Percentiles rank a stretch among this genome's conserved stretches.
phyloP scores from a whole-genome alignment of 2,113 vertebrate genomes.

The Lichenostomus cassidix region DNA sequence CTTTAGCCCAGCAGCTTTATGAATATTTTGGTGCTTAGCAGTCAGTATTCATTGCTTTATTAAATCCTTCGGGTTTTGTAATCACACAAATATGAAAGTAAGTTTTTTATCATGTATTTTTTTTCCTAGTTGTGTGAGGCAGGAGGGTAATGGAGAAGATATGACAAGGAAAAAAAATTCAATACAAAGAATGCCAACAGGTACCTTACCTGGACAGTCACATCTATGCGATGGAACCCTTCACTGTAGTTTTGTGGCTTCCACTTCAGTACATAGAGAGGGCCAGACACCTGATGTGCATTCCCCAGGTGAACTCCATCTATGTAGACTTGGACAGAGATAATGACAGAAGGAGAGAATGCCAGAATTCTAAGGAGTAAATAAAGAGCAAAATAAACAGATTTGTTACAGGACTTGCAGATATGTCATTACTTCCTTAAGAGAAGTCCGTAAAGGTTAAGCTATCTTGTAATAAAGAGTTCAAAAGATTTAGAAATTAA shows the following conservation, averaged over 20 bases:
- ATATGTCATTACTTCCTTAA: background rate
- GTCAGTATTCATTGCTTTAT: background rate
- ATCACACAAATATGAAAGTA: background rate
- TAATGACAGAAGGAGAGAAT: conserved; percentile 87
- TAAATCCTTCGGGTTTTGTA: background rate
- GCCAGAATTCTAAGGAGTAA: conserved; percentile 83
- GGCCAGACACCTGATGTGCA: conserved; percentile 81
- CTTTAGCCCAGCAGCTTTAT: background rate
- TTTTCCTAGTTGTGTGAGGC: background rate
- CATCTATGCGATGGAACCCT: conserved; percentile 85
- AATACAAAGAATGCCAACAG: background rate
- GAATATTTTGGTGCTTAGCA: background rate
- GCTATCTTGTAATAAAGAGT: background rate
- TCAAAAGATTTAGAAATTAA: background rate
- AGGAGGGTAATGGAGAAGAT: background rate
- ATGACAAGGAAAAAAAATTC: background rate
- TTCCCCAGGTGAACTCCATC: conserved; percentile 80
- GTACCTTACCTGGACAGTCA: conserved; percentile 83
- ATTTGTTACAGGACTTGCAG: background rate
- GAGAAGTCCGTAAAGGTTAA: background rate
- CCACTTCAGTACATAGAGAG: conserved; percentile 89
- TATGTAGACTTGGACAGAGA: conserved; percentile 81
- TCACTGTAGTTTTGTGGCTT: conserved; percentile 82
- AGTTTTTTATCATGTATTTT: background rate
- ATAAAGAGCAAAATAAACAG: conserved; percentile 48